Evolutionary conservation across 2,797 vertebrate genomes (phyloP).

Genomic region (Microctenopoma stevenorrisi): DNA sequence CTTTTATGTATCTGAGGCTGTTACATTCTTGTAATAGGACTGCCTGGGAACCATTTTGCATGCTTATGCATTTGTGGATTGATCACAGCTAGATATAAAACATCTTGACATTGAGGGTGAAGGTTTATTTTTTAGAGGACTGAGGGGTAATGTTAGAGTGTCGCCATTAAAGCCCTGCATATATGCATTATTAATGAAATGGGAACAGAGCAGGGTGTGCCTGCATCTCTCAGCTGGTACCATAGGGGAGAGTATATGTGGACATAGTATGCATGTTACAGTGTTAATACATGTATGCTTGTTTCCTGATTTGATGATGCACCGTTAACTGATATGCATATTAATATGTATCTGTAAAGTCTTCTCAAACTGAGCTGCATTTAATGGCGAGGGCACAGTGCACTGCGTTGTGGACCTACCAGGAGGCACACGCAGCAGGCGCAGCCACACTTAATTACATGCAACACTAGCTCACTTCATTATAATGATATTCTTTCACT

Average conservation of each 20-base stretch:
- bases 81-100: conserved; percentile 60
- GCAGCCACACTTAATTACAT: conserved; percentile 78
- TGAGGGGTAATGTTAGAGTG: conserved; percentile 61
- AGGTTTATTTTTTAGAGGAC: conserved; percentile 46
- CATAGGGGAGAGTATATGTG: conserved; percentile 50
- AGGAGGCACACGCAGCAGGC: conserved; percentile 73
- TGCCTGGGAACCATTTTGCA: conserved; percentile 56
- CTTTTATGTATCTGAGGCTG: conserved; percentile 70
- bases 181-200: conserved; percentile 81
- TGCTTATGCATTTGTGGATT: conserved; percentile 54
- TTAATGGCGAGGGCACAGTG: conserved; percentile 41
- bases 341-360: conserved; percentile 26
- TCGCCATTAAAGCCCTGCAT: conserved; percentile 74
- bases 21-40: conserved; percentile 56
- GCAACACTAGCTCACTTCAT: conserved; percentile 77
- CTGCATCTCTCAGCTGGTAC: conserved; percentile 32
- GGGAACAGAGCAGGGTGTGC: conserved; percentile 72
- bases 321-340: conserved; percentile 3
- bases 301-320: conserved; percentile 8
- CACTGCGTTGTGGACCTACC: conserved; percentile 53
- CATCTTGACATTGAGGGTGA: conserved; percentile 47
- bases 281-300: conserved; percentile 25
- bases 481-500: conserved; percentile 62
- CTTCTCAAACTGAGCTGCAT: conserved; percentile 44
- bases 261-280: conserved; percentile 50